phyloP scores from a whole-genome alignment of 2,113 vertebrate genomes.

The Pterocles burchelli region DNA sequence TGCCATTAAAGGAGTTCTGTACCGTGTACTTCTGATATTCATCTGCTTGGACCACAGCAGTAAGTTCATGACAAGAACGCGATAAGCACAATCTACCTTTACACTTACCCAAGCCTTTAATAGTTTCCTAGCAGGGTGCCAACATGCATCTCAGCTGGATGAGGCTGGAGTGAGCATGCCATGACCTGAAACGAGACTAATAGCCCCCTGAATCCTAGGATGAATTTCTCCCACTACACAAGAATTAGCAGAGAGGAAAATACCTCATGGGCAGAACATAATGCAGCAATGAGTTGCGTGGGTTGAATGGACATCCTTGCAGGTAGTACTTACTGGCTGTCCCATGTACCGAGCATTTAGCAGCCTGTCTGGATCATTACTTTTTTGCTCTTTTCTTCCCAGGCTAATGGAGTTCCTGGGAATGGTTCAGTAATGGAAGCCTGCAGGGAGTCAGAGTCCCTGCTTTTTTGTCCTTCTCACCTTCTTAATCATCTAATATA shows the following conservation, averaged over 20 bases:
- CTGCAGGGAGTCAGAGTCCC: slow-evolving; percentile 32
- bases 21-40: neutral
- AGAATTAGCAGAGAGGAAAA: neutral
- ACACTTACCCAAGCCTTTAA: neutral
- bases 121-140: neutral
- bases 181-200: neutral
- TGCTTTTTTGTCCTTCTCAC: slow-evolving; percentile 48
- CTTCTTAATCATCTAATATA: slow-evolving; percentile 36
- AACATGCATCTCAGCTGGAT: neutral
- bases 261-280: neutral
- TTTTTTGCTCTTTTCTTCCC: slow-evolving; percentile 46
- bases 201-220: neutral
- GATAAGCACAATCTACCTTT: neutral
- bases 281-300: neutral
- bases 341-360: slow-evolving; percentile 27
- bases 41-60: neutral
- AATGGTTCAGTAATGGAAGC: slow-evolving; percentile 61
- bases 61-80: neutral
- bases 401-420: slow-evolving; percentile 4
- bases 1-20: neutral
- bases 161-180: neutral
- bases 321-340: neutral
- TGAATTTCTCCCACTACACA: accelerated
- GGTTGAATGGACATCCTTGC: neutral
- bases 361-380: slow-evolving; percentile 23